A percentile compares a stretch with the other conserved stretches of the same genome.
Conservation (phyloP, 64 coral and sea anemone species). For the Anthopleura sola region DNA sequence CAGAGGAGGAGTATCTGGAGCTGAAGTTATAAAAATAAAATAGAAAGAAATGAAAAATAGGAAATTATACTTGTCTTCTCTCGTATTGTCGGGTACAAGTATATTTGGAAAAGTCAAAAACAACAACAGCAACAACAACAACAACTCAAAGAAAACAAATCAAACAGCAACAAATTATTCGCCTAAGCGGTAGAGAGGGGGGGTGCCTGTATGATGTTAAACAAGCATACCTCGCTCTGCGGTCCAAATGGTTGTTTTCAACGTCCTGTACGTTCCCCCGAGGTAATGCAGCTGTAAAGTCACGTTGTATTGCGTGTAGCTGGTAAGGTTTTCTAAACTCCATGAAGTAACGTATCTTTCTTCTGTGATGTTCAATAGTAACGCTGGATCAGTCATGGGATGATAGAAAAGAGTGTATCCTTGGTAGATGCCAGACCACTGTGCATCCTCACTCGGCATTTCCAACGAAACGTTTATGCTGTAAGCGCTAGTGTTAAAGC, state of each 20-base stretch:
- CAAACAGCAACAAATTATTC: too few species aligned
- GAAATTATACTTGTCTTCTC: too few species aligned
- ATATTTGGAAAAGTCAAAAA: neutral
- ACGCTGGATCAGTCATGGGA: neutral
- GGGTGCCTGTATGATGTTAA: neutral
- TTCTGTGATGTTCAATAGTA: neutral
- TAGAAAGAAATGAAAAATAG: neutral
- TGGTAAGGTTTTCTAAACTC: neutral
- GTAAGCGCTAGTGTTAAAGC: neutral
- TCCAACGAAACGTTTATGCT: neutral
- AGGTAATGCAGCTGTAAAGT: neutral
- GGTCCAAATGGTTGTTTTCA: neutral
- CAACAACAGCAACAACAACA: too few species aligned
- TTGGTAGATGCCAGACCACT: neutral
- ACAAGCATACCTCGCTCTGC: constrained; percentile 16
- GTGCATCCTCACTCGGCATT: neutral
- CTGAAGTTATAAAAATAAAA: neutral
- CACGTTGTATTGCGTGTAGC: constrained; percentile 10
- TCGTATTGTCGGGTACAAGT: neutral
- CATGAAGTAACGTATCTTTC: neutral
- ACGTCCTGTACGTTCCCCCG: neutral
- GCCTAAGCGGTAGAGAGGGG: too few species aligned
- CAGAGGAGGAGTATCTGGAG: neutral
- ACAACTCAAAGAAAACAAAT: too few species aligned
- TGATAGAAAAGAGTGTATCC: neutral